Evolutionary conservation across 2,797 vertebrate species (phyloP).

Genomic region (Onychomys leucogaster): DNA sequence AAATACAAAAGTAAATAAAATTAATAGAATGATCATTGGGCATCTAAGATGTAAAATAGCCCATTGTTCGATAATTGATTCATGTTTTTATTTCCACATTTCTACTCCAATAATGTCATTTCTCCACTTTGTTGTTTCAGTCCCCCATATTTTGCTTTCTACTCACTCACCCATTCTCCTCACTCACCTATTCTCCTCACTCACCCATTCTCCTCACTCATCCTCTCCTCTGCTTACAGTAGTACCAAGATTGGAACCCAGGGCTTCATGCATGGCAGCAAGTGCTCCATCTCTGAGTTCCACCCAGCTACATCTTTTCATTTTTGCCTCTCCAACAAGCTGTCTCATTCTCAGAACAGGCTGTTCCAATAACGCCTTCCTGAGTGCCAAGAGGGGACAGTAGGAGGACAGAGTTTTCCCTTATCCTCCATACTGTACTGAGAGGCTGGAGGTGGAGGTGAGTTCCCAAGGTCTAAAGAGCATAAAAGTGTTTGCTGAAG

Average conservation of each 20-base stretch:
- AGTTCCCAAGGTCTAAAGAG: not conserved
- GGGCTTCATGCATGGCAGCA: not conserved
- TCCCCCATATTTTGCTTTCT: not conserved
- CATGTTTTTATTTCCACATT: not conserved
- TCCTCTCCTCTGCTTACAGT: not conserved
- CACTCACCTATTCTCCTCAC: rapidly evolving
- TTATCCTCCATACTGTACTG: too few relatives aligned
- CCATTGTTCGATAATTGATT: not conserved
- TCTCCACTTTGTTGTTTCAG: not conserved
- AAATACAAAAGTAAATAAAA: not conserved
- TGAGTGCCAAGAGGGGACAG: too few relatives aligned
- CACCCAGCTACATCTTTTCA: not conserved
- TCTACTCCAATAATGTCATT: not conserved
- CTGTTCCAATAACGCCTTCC: not conserved
- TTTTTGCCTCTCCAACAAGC: not conserved
- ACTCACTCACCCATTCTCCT: too few relatives aligned
- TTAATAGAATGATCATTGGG: too few relatives aligned
- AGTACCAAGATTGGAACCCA: not conserved
- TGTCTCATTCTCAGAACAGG: not conserved
- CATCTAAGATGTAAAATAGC: not conserved
- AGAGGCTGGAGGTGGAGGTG: too few relatives aligned
- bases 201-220: too few relatives aligned
- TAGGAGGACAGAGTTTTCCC: not conserved
- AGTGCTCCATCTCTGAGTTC: not conserved
- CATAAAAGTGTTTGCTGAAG: not conserved